Evolutionary conservation across 2,888 invertebrate genomes (phyloP).

Genomic region (Spodoptera littoralis): DNA sequence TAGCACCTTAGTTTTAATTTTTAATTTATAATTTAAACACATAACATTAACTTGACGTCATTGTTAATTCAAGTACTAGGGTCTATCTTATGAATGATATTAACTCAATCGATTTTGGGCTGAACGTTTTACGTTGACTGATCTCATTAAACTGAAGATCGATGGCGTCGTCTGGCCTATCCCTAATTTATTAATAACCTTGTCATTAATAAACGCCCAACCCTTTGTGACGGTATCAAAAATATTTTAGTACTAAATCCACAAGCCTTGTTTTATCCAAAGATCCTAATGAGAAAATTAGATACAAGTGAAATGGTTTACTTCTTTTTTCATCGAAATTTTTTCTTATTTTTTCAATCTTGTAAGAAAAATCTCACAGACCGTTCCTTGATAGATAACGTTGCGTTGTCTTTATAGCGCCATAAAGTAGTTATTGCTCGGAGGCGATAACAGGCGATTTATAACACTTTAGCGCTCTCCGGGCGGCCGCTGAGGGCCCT

Average conservation of each 20-base stretch:
- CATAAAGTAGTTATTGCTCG: constrained; percentile 81
- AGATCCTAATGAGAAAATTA: constrained; percentile 30
- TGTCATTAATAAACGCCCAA: constrained; percentile 7
- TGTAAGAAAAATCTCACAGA: constrained; percentile 46
- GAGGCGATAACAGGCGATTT: constrained; percentile 80
- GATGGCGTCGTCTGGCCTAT: not conserved
- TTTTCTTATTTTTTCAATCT: constrained; percentile 54
- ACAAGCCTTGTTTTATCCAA: constrained; percentile 8
- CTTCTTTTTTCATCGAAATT: constrained; percentile 7
- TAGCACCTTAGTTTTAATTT: not conserved
- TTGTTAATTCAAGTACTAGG: too few species aligned
- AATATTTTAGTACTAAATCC: too few species aligned
- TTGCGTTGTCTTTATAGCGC: constrained; percentile 76
- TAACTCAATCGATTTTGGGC: too few species aligned
- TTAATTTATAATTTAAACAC: too few species aligned
- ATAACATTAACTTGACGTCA: too few species aligned
- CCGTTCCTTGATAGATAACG: constrained; percentile 69
- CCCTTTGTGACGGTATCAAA: not conserved
- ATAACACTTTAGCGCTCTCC: constrained; percentile 76
- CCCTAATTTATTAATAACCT: constrained; percentile 8
- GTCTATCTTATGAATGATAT: too few species aligned
- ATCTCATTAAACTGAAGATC: too few species aligned
- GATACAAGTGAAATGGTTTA: constrained; percentile 11
- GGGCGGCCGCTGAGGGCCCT: constrained; percentile 58
- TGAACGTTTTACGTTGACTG: too few species aligned